Percentiles rank a stretch among this genome's conserved stretches.
Conservation (phyloP, 2,888 invertebrate genomes). For the Leptogaster cylindrica region DNA sequence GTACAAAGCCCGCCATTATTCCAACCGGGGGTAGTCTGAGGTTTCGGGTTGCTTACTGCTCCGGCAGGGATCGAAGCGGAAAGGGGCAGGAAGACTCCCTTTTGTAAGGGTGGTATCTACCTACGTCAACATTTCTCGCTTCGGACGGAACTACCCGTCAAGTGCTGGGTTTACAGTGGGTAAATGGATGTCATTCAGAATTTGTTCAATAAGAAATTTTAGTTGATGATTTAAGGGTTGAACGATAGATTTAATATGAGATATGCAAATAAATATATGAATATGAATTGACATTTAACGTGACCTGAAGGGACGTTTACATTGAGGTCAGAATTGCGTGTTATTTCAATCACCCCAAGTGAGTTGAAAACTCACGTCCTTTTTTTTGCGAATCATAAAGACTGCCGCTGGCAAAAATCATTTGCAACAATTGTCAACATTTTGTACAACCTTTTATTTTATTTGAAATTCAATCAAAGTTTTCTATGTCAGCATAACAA, state of each 20-base stretch:
- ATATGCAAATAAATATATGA: conserved; percentile 19
- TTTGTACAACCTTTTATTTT: too few species aligned
- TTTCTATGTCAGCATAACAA: too few species aligned
- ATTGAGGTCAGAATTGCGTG: conserved; percentile 21
- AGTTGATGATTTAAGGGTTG: background rate
- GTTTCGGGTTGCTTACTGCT: conserved; percentile 2
- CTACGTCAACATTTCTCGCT: conserved; percentile 35
- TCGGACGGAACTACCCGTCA: conserved; percentile 16
- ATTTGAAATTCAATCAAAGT: too few species aligned
- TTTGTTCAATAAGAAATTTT: background rate
- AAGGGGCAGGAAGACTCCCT: conserved; percentile 14
- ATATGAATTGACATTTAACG: conserved; percentile 14
- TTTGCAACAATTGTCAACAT: too few species aligned
- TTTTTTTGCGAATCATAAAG: too few species aligned
- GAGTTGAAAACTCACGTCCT: too few species aligned
- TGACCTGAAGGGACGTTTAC: conserved; percentile 1
- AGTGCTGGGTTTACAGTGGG: conserved; percentile 26
- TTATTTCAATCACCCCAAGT: conserved; percentile 15
- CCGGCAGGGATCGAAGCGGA: background rate
- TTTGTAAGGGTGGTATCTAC: conserved; percentile 16
- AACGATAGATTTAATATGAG: background rate
- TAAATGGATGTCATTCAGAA: conserved; percentile 4
- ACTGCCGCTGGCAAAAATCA: too few species aligned
- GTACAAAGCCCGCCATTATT: conserved; percentile 19
- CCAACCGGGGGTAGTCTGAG: conserved; percentile 13